Evolutionary conservation across 2,113 vertebrate genomes (phyloP), one percentile per base, ranked within the genome.

Genomic region (Tetrax tetrax): DNA sequence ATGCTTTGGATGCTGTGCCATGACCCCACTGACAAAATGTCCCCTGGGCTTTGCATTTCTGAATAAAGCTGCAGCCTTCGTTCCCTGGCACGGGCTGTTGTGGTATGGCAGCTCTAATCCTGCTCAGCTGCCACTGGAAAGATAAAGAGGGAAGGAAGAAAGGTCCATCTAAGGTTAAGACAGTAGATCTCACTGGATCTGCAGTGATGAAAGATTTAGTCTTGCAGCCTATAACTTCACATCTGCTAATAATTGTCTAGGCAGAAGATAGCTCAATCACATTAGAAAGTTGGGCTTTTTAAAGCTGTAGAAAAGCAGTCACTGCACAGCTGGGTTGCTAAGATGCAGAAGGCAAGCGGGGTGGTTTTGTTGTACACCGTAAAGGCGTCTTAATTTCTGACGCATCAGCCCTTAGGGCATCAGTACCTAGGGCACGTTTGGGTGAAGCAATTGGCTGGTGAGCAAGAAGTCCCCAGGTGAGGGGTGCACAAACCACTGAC

Each of bases 251-350:
- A 48, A 77, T 16, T 75, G 75, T 83, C 85, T 85, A 71, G 75
- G 90, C 83, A 90, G 83, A 78, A 85, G 60, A 61, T 8, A 86
- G 56, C 65, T 87, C 65, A 29, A 41, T 59, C 72, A 28, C 82
- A 63, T 54, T 41, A 74, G 78, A 91, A 51, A 19, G 14, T 5
- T 82, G 64, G 83, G 87, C 59, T 76, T 96, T 87, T 80, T 80
- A 43, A 68, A 89, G 47, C 70, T 50, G 28, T 56, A 60, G 45
- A 41, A 47, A 72, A 72, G 41, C 51, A 92, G 60, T 64, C 2
- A 29, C 77, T 56, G 57, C 63, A 15, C 51, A 63, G 43, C 47
- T 92, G 75, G 47, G 95, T 96, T 98, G 95, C 97, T 94, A 95
- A 93, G 95, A 50, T 56, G 38, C 93, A 53, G 92, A 92, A 77